Conservation (phyloP, 2,113 vertebrate species). For the Microtus pennsylvanicus region DNA sequence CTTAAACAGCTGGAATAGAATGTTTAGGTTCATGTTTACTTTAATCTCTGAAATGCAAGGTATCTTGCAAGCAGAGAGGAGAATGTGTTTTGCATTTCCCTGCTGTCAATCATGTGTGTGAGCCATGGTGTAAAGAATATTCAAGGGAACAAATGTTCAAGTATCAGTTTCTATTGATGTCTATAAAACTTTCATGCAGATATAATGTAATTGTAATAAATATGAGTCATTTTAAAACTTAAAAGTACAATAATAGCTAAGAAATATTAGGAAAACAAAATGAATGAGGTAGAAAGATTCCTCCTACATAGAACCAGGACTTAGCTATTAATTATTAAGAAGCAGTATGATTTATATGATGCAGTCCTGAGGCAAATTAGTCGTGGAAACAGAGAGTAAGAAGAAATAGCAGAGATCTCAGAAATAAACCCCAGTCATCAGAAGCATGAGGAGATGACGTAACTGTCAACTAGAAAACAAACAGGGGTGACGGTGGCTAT, state of each 20-base stretch:
- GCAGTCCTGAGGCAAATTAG: not conserved
- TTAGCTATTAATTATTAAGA: not conserved
- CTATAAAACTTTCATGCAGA: not conserved
- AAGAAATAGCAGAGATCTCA: not conserved
- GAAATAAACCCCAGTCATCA: not conserved
- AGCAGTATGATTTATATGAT: not conserved
- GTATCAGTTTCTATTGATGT: not conserved
- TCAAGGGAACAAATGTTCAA: not conserved
- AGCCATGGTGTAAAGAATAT: not conserved
- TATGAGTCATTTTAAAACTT: not conserved
- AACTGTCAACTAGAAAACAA: not conserved
- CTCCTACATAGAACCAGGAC: not conserved
- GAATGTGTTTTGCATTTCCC: not conserved
- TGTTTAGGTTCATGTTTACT: not conserved
- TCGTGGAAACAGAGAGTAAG: not conserved
- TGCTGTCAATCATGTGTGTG: not conserved
- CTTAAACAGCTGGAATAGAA: not conserved
- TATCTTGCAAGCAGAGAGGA: not conserved
- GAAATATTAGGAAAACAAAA: not conserved
- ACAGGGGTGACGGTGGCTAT: not conserved
- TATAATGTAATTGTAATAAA: not conserved
- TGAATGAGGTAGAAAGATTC: not conserved
- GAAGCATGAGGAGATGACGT: not conserved
- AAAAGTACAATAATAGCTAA: constrained; percentile 1
- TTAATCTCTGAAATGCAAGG: not conserved